Evolutionary conservation across 2,797 vertebrate genomes (phyloP).

Genomic region (Crocodylus rhombifer): DNA sequence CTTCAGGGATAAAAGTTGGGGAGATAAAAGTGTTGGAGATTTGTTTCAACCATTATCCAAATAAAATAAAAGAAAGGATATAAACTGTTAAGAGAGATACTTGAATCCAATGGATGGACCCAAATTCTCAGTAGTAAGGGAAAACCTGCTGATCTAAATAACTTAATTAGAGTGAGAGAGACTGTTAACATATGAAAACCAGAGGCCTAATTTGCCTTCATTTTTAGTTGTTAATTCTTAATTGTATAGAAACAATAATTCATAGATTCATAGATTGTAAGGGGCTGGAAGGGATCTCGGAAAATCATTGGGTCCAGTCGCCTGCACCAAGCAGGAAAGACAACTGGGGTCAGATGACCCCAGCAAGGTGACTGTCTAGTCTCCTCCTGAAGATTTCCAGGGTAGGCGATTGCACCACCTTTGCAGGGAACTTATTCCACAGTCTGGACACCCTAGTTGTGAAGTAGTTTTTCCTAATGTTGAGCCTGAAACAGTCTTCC

Average conservation of each 20-base stretch:
- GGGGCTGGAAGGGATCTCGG: too few relatives aligned
- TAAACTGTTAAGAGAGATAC: neutral
- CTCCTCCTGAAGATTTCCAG: too few relatives aligned
- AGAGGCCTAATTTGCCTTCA: neutral
- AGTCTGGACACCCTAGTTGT: too few relatives aligned
- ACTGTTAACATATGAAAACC: neutral
- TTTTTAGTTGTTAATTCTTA: conserved; percentile 1
- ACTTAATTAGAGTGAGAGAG: neutral
- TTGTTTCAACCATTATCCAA: neutral
- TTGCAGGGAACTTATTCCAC: too few relatives aligned
- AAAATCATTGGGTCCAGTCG: too few relatives aligned
- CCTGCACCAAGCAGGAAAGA: too few relatives aligned
- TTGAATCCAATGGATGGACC: neutral
- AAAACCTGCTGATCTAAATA: conserved; percentile 29
- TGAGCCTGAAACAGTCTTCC: too few relatives aligned
- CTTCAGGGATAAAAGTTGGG: neutral
- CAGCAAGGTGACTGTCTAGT: too few relatives aligned
- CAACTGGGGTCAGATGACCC: too few relatives aligned
- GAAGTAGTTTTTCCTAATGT: too few relatives aligned
- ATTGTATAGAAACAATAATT: neutral
- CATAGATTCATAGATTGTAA: too few relatives aligned
- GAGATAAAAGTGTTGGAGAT: neutral
- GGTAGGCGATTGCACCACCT: too few relatives aligned
- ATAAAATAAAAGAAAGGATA: neutral
- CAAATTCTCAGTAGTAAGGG: neutral